Conservation (phyloP, 2,888 invertebrate species). For the Thelaira solivaga region DNA sequence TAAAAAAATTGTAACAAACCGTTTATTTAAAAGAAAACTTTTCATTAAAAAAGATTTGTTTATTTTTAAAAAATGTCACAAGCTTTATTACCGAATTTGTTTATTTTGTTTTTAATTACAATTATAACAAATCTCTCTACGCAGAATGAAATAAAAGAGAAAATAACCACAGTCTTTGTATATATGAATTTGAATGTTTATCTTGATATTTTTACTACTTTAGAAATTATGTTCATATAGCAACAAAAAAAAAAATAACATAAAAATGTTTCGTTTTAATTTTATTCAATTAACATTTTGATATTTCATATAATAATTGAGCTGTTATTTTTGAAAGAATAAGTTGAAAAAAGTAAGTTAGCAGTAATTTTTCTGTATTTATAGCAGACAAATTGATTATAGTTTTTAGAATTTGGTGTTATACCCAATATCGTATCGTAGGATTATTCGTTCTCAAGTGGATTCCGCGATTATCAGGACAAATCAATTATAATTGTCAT, state of each 20-base stretch:
- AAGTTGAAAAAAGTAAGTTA: no score
- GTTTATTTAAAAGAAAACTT: no score
- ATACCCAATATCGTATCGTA: no score
- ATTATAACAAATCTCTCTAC: conserved; percentile 1
- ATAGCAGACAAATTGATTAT: no score
- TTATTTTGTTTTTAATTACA: conserved; percentile 7
- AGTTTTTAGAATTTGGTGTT: no score
- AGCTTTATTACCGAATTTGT: conserved; percentile 8
- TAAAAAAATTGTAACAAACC: not conserved
- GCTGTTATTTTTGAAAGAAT: no score
- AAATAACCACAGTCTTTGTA: not conserved
- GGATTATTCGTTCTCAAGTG: no score
- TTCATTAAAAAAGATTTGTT: not conserved
- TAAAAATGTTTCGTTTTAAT: not conserved
- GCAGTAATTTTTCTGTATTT: no score
- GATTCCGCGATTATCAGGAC: no score
- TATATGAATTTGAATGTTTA: not conserved
- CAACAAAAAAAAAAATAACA: not conserved
- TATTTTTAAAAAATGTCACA: conserved; percentile 5
- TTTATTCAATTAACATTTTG: no score
- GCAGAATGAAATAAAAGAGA: conserved; percentile 1
- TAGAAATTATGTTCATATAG: not conserved
- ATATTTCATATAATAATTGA: no score
- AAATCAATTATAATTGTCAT: no score
- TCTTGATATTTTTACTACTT: not conserved